Evolutionary conservation across 2,797 vertebrate species (phyloP), one percentile per base, ranked within the genome.

Genomic region (Phataginus tricuspis): DNA sequence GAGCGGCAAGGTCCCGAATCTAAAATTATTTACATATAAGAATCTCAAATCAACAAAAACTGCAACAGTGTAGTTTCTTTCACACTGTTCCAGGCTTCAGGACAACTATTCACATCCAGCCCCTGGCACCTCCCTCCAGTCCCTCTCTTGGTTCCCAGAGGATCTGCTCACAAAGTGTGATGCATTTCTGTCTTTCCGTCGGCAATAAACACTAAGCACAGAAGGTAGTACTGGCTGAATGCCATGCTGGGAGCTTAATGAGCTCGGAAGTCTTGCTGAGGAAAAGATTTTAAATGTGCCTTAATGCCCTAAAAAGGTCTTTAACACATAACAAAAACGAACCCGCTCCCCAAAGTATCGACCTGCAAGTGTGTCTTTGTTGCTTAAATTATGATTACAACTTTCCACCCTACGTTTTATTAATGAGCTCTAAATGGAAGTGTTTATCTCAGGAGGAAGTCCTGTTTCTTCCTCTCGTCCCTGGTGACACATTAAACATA

Each of bases 141-240:
- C 97, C 90, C 69, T 86, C 83, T 11, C 77, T 96, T 88, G 85
- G 80, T 97, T 97, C 97, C 96, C 96, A 93, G 94, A 97, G 95
- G 96, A 97, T 14, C 14, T 34, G 80, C 94, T 97, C 91, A 90
- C 63, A 79, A 97, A 97, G 7, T 93, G 89, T 53, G 94, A 96
- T 98, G 96, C 93, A 69, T 96, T 98, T 97, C 96, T 97, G 96
- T 98, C 92, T 98, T 97, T 97, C 97, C 86, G 94, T 97, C 51
- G 85, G 96, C 98, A 98, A 97, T 96, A 97, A 96, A 87, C 88
- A 94, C 96, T 86, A 97, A 98, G 96, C 93, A 90, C 14, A 74
- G 84, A 78, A 90, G 61, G 91, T 98, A 98, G 97, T 95, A 96
- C 29, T 63, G 71, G 97, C 89, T 90, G 95, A 94, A 96, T 89